Base-by-base conservation (phyloP, 2,888 invertebrate species). In the Pandemis corylana region DNA sequence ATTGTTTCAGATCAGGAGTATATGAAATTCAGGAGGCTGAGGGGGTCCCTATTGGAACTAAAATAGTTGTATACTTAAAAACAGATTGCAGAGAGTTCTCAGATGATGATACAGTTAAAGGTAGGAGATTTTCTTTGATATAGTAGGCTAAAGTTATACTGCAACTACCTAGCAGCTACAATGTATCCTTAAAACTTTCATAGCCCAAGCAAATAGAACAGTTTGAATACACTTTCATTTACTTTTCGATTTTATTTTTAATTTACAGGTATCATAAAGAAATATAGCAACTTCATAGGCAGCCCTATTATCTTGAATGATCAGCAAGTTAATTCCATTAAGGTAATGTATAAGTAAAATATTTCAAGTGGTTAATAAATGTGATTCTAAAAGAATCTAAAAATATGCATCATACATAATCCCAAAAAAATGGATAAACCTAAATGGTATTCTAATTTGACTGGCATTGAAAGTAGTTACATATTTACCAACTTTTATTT, bases 271-370 rank as follows among this genome's bases (percentile, higher is more conserved):
- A 96, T 99, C 62, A 97, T 99, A 28, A 97, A 97, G 85, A 99
- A 99, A 87, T 99, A 99, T 94, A 99, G 99, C 89, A 99, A 99
- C 90, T 99, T 99, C 89, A 98, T 99, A 62, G 98, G 98, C 49
- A 97, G 97, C 82, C 98, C 99, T 0, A 98, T 99, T 83, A 97
- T 96, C 81, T 94, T 99, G 36, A 99, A 99, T 90, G 98, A 98
- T 76, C 96, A 97, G 81, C 97, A 96, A 88, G 96, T 97, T 0
- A 99, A 99, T 90, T 97, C 97, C 66, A 97, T 99, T 64, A 96
- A 97, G 95, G 97, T 96, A 81, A 76, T 81, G 28, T 36, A 36
- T 36, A 36, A 36, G 28, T 36, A 2, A 36, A 36, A 36, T 2
- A 36, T 36, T 36, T 36, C 4, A 36, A 36, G 28, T 36, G 28